These are phyloP conservation scores for Drosophila obscura DNA, from an alignment of 1,140 invertebrate genomes.

Conservation along the genomic window DNA sequence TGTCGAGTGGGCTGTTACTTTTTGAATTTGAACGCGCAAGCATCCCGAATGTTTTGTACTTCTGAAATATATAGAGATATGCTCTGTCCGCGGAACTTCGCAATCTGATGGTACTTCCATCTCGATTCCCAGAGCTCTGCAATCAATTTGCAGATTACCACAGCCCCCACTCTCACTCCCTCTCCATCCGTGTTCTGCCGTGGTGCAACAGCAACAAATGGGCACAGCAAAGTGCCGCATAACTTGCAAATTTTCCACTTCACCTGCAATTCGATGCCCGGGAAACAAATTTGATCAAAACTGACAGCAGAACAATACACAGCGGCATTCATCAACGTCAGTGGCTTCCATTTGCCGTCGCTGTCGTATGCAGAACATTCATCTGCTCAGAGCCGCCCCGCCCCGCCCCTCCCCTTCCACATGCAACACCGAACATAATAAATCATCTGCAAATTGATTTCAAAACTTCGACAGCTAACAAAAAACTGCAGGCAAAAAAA, in stretches of 20 bases:
- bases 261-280: constrained; percentile 65
- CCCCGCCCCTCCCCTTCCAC: not conserved
- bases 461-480: constrained; percentile 68
- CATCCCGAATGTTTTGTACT: no score
- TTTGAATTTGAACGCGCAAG: constrained; percentile 6
- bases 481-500: constrained; percentile 48
- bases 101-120: not conserved
- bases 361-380: constrained; percentile 69
- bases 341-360: constrained; percentile 39
- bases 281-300: constrained; percentile 67
- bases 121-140: constrained; percentile 1
- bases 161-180: not conserved
- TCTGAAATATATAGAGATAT: no score
- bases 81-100: not conserved
- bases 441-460: constrained; percentile 82
- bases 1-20: constrained; percentile 1
- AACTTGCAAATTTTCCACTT: constrained; percentile 79
- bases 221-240: constrained; percentile 63
- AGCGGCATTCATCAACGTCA: constrained; percentile 78
- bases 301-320: constrained; percentile 79
- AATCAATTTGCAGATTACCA: constrained; percentile 55
- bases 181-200: not conserved
- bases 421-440: constrained; percentile 62
- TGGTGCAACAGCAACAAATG: constrained; percentile 20
- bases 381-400: constrained; percentile 10